These are phyloP conservation scores for Archaeoteleia sp. DNA, from an alignment of 2,888 invertebrate species.

Conservation along the genomic window DNA sequence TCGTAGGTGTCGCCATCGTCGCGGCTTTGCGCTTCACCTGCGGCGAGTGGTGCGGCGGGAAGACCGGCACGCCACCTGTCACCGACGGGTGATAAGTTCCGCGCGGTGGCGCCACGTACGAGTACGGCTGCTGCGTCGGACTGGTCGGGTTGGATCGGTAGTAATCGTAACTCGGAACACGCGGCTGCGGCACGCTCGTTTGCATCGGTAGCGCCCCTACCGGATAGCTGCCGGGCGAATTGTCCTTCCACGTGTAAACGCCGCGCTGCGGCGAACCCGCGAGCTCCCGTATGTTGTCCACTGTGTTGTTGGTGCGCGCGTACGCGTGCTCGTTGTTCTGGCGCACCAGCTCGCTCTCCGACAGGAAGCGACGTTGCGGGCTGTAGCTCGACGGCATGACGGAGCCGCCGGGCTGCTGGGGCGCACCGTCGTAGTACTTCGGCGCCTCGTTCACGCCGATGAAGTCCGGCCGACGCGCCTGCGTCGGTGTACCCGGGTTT, in stretches of 20 bases:
- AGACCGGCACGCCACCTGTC: constrained; percentile 82
- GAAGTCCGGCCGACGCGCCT: constrained; percentile 91
- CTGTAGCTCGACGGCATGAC: constrained; percentile 67
- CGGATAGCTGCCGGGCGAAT: constrained; percentile 80
- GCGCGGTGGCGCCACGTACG: constrained; percentile 72
- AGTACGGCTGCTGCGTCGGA: constrained; percentile 78
- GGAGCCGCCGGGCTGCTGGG: constrained; percentile 69
- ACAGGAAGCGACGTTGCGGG: constrained; percentile 80
- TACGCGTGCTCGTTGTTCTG: constrained; percentile 78
- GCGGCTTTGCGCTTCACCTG: constrained; percentile 65
- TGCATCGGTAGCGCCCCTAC: constrained; percentile 46
- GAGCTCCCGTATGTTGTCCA: constrained; percentile 90
- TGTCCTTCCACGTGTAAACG: constrained; percentile 87
- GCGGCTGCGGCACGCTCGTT: constrained; percentile 49
- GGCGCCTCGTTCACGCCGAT: constrained; percentile 80
- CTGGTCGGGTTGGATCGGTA: constrained; percentile 85
- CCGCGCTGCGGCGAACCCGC: constrained; percentile 91
- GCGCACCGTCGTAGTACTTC: constrained; percentile 64
- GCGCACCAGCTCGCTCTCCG: constrained; percentile 80
- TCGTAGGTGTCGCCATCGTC: constrained; percentile 73
- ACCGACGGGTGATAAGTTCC: constrained; percentile 79
- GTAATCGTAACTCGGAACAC: constrained; percentile 73
- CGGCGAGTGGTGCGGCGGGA: constrained; percentile 77
- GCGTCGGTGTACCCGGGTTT: constrained; percentile 93
- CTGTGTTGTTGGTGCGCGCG: constrained; percentile 84